Evolutionary conservation across 30 jellyfish, hydroid and myxozoan species (phyloP).

Genomic region (Catostylus mosaicus): DNA sequence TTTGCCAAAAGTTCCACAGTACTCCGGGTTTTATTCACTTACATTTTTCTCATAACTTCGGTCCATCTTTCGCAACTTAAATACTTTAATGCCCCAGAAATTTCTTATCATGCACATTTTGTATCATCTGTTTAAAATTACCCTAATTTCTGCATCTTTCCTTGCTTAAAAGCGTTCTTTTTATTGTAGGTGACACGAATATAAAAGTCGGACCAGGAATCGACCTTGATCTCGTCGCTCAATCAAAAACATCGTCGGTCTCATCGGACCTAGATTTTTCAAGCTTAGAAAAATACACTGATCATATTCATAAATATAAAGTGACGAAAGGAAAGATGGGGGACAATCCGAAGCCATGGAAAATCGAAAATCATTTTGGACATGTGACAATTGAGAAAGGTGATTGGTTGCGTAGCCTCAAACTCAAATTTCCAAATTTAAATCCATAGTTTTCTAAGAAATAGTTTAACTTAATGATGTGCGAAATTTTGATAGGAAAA

Average conservation of each 20-base stretch:
- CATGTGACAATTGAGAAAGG: slow-evolving; percentile 39
- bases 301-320: slow-evolving; percentile 38
- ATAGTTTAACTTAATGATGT: not conserved
- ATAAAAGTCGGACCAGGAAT: slow-evolving; percentile 38
- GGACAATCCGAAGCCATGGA: not conserved
- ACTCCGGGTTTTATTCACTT: no score
- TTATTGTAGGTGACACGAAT: slow-evolving; percentile 30
- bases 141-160: no score
- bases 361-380: slow-evolving; percentile 43
- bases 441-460: not conserved
- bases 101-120: no score
- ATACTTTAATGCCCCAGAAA: no score
- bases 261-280: slow-evolving; percentile 47
- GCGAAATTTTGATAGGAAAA: not conserved
- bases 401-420: slow-evolving; percentile 56
- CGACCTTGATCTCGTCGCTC: slow-evolving; percentile 27
- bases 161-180: no score
- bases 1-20: no score
- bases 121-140: no score
- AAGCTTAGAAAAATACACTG: slow-evolving; percentile 44
- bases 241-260: slow-evolving; percentile 52
- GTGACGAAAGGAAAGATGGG: slow-evolving; percentile 55
- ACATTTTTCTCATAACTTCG: no score
- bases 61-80: no score
- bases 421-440: slow-evolving; percentile 5